These are phyloP conservation scores for Zaprionus lineosus DNA, from an alignment of 2,888 invertebrate genomes.

Conservation along the genomic window DNA sequence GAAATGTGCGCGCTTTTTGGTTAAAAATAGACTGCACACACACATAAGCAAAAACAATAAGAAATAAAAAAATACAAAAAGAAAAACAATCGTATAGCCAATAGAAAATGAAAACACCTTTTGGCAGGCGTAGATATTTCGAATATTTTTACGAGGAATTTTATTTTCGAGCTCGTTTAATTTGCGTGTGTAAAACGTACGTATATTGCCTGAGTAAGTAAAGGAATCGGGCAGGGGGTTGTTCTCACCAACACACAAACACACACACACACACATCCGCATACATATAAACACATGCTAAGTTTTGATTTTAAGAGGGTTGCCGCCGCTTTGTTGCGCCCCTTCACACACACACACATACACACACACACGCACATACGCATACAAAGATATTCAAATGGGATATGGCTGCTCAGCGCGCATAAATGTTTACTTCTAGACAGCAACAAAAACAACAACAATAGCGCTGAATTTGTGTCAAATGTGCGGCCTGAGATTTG, in stretches of 20 bases:
- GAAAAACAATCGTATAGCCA: constrained; percentile 29
- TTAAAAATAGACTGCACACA: constrained; percentile 55
- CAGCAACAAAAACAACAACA: constrained; percentile 37
- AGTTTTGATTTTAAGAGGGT: constrained; percentile 54
- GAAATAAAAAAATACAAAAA: constrained; percentile 11
- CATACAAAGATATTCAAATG: constrained; percentile 16
- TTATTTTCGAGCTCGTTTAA: constrained; percentile 43
- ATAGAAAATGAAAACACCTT: constrained; percentile 61
- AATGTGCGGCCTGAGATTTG: constrained; percentile 66
- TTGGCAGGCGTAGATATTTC: constrained; percentile 50
- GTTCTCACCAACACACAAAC: neutral
- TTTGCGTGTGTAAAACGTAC: constrained; percentile 41
- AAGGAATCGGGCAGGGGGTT: constrained; percentile 11
- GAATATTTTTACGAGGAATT: constrained; percentile 56
- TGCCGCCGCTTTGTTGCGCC: constrained; percentile 7
- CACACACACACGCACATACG: neutral
- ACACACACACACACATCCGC: neutral
- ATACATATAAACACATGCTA: constrained; percentile 25
- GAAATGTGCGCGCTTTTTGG: constrained; percentile 44
- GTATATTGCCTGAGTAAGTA: neutral
- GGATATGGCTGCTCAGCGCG: constrained; percentile 35
- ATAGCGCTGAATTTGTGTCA: constrained; percentile 65
- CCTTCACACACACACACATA: neutral
- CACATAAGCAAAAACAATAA: constrained; percentile 6
- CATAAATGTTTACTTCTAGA: constrained; percentile 61